Conservation (phyloP, 2,888 invertebrate species). For the Ochlodes sylvanus region DNA sequence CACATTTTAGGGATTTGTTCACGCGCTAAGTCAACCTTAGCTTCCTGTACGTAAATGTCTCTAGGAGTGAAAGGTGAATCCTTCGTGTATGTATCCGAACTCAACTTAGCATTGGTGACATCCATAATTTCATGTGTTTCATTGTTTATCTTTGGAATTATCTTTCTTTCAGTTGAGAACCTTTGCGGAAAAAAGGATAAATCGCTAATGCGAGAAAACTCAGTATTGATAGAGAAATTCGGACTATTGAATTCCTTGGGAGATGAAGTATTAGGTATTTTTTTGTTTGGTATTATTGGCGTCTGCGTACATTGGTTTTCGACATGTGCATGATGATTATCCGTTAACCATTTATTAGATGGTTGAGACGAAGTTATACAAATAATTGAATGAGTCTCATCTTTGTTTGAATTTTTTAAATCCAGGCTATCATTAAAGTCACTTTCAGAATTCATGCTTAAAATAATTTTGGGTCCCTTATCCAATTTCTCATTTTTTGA, state of each 20-base stretch:
- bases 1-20: conserved; percentile 67
- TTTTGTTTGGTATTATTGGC: conserved; percentile 60
- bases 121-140: conserved; percentile 69
- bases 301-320: conserved; percentile 56
- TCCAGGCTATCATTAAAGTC: conserved; percentile 73
- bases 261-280: conserved; percentile 78
- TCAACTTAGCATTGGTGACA: conserved; percentile 62
- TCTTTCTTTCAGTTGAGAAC: conserved; percentile 78
- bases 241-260: conserved; percentile 77
- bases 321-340: conserved; percentile 55
- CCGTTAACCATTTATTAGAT: conserved; percentile 63
- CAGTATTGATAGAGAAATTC: conserved; percentile 79
- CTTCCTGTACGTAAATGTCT: conserved; percentile 56
- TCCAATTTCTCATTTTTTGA: conserved; percentile 65
- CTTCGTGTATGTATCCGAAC: conserved; percentile 82
- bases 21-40: conserved; percentile 54
- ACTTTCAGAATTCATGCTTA: conserved; percentile 71
- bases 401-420: conserved; percentile 60
- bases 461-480: conserved; percentile 68
- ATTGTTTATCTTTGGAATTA: conserved; percentile 62
- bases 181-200: conserved; percentile 74
- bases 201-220: conserved; percentile 77
- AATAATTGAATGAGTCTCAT: conserved; percentile 69
- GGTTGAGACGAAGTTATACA: conserved; percentile 64
- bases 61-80: conserved; percentile 73